phyloP scores from a whole-genome alignment of 2,888 invertebrate species.

The Ethmia dodecea region DNA sequence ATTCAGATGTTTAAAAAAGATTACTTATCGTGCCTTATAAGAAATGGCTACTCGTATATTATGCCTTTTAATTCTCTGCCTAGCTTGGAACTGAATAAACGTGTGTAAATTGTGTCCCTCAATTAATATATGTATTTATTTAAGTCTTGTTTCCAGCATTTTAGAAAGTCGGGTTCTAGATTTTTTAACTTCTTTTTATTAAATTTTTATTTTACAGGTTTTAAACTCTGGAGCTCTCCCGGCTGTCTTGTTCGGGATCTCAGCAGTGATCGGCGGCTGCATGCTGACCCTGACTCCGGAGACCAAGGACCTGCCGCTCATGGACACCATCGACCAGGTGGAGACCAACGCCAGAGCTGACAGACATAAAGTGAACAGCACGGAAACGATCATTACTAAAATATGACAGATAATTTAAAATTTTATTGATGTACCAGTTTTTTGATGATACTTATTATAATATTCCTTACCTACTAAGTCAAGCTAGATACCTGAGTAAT shows the following conservation, averaged over 20 bases:
- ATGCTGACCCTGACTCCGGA: slow-evolving; percentile 49
- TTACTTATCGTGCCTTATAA: not conserved
- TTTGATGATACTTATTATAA: no score
- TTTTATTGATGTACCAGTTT: no score
- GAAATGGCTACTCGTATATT: not conserved
- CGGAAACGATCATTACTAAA: no score
- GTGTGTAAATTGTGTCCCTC: not conserved
- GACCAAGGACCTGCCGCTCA: slow-evolving; percentile 49
- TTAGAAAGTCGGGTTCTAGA: no score
- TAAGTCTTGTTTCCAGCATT: no score
- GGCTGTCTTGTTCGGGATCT: slow-evolving; percentile 52
- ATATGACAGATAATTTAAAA: no score
- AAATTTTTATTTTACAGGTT: slow-evolving; percentile 39
- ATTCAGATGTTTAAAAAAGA: not conserved
- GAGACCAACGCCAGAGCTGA: slow-evolving; percentile 26
- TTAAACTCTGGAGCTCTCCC: slow-evolving; percentile 52
- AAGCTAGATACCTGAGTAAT: no score
- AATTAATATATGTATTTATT: not conserved
- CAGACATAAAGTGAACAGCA: no score
- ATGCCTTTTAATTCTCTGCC: not conserved
- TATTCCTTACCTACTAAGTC: no score
- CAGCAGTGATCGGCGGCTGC: slow-evolving; percentile 43
- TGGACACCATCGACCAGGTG: slow-evolving; percentile 55
- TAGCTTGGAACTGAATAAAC: not conserved
- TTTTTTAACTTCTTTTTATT: not conserved